A percentile compares a stretch with the other conserved stretches of the same genome.
These are phyloP conservation scores for Delphinus delphis DNA, from an alignment of 2,113 vertebrate genomes.

Conservation along the genomic window DNA sequence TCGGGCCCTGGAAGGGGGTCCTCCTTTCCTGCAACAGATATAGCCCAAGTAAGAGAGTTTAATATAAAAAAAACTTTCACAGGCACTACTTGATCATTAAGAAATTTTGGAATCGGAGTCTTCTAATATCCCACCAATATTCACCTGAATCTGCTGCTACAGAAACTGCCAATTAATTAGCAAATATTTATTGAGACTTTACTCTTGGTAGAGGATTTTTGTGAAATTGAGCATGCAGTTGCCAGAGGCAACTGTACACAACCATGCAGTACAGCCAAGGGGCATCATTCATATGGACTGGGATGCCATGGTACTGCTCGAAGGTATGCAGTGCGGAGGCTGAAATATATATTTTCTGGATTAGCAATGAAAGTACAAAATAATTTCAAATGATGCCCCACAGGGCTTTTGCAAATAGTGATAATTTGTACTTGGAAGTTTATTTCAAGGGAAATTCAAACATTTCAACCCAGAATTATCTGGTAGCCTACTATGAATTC, in stretches of 20 bases:
- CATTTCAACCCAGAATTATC: conserved; percentile 4
- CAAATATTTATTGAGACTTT: not conserved
- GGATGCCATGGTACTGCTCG: not conserved
- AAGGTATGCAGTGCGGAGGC: not conserved
- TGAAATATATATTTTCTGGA: not conserved
- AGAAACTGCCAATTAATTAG: not conserved
- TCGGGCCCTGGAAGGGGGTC: too few species aligned
- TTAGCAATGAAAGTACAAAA: not conserved
- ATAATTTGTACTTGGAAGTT: not conserved
- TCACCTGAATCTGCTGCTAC: not conserved
- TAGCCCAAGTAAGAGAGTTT: not conserved
- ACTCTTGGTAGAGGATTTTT: not conserved
- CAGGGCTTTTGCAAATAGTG: conserved; percentile 9
- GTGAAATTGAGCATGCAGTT: not conserved
- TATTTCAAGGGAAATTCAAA: not conserved
- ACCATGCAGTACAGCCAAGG: too few species aligned
- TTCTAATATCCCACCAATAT: not conserved
- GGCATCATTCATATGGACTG: not conserved
- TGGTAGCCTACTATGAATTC: not conserved
- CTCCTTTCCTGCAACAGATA: too few species aligned
- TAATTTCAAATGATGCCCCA: not conserved
- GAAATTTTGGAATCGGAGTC: not conserved
- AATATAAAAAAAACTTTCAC: not conserved
- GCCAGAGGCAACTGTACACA: not conserved
- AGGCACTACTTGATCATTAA: not conserved